Conservation (phyloP, 2,113 vertebrate genomes). For the Caranx melampygus region DNA sequence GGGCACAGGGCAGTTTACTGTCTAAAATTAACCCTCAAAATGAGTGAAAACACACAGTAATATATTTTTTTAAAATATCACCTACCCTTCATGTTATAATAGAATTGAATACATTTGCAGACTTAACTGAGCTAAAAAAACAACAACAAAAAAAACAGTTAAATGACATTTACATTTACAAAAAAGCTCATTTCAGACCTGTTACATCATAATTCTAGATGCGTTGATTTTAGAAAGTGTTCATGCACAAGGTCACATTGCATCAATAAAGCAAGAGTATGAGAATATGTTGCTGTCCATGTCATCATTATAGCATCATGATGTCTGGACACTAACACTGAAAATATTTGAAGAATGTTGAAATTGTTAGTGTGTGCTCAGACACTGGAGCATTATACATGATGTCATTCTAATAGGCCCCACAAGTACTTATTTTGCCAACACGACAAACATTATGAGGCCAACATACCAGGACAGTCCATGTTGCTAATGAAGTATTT, state of each 20-base stretch:
- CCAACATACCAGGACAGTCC: constrained; percentile 61
- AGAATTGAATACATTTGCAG: not conserved
- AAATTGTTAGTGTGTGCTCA: constrained; percentile 35
- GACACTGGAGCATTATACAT: constrained; percentile 34
- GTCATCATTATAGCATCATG: not conserved
- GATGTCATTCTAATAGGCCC: constrained; percentile 33
- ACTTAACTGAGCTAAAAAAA: not conserved
- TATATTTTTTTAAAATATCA: not conserved
- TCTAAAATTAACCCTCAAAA: not conserved
- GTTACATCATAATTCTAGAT: not conserved
- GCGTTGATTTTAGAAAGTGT: not conserved
- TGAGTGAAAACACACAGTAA: no score
- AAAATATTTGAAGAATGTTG: constrained; percentile 33
- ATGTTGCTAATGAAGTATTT: constrained; percentile 82
- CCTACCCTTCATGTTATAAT: not conserved
- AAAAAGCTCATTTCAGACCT: not conserved
- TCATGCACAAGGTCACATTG: no score
- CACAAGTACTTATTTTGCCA: constrained; percentile 34
- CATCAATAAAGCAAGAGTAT: not conserved
- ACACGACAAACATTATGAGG: constrained; percentile 44
- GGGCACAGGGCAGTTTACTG: not conserved
- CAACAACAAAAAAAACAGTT: not conserved
- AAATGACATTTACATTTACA: not conserved
- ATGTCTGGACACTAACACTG: not conserved
- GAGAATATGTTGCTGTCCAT: not conserved